Percentiles rank a stretch among this genome's conserved stretches.
These are phyloP conservation scores for Pseudobourletiella spinata DNA, from an alignment of 1,140 invertebrate genomes.

Conservation along the genomic window DNA sequence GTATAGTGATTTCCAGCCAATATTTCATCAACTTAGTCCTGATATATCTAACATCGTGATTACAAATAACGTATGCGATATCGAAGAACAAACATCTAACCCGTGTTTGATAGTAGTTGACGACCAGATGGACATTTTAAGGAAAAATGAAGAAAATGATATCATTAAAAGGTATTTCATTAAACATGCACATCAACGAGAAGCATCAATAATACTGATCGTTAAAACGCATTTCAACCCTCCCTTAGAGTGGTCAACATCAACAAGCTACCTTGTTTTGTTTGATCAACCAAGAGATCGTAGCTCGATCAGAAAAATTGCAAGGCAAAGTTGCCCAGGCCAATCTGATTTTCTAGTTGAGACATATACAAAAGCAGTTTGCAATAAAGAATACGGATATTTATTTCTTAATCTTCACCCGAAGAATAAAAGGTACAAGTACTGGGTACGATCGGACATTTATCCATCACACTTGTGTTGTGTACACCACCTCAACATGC, in stretches of 20 bases:
- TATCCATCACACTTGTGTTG: neutral
- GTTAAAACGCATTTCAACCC: neutral
- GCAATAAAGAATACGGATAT: neutral
- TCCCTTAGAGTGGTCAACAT: neutral
- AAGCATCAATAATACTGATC: neutral
- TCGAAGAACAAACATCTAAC: no score
- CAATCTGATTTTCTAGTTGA: neutral
- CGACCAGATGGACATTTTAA: no score
- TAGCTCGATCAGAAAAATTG: neutral
- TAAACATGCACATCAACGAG: neutral
- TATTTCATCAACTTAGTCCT: no score
- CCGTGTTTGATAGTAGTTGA: no score
- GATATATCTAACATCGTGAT: no score
- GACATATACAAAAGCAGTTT: neutral
- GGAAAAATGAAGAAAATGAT: no score
- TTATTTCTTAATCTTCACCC: neutral
- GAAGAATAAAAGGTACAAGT: neutral
- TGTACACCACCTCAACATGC: no score
- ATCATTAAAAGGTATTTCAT: no score
- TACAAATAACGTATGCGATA: no score
- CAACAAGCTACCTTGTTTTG: neutral
- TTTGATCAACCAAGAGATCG: neutral
- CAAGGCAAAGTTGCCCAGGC: neutral
- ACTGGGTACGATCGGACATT: neutral
- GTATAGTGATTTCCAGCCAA: no score